phyloP scores from a whole-genome alignment of 2,797 vertebrate genomes.

The Mareca strepera region DNA sequence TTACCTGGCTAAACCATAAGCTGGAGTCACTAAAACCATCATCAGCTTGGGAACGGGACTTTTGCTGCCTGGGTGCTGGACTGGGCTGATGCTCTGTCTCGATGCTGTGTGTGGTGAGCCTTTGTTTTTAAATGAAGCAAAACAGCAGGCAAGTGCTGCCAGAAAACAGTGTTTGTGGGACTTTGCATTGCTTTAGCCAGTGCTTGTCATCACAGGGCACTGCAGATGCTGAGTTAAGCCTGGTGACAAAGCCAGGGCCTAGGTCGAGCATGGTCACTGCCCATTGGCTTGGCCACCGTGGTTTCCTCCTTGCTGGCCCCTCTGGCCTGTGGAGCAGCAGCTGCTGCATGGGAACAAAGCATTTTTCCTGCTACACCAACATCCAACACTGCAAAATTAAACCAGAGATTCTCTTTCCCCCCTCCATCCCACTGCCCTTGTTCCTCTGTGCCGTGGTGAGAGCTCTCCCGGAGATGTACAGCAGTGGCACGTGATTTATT shows the following conservation, averaged over 20 bases:
- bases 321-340: not conserved
- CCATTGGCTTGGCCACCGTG: rapidly evolving
- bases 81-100: not conserved
- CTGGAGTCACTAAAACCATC: not conserved
- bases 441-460: not conserved
- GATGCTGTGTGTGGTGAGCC: not conserved
- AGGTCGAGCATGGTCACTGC: not conserved
- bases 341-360: not conserved
- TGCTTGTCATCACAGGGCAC: not conserved
- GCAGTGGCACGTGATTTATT: not conserved
- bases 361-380: not conserved
- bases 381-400: not conserved
- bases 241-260: not conserved
- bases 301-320: not conserved
- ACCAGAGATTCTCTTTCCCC: not conserved
- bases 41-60: rapidly evolving
- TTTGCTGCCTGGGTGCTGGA: not conserved
- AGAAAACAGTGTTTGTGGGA: not conserved
- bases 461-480: not conserved
- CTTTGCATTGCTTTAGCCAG: not conserved
- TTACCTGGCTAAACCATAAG: not conserved
- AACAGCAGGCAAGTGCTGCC: not conserved
- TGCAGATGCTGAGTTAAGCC: slow-evolving; percentile 10
- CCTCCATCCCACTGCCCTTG: not conserved
- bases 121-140: not conserved